Evolutionary conservation across 2,888 invertebrate genomes (phyloP).

Genomic region (Opisthograptis luteolata): DNA sequence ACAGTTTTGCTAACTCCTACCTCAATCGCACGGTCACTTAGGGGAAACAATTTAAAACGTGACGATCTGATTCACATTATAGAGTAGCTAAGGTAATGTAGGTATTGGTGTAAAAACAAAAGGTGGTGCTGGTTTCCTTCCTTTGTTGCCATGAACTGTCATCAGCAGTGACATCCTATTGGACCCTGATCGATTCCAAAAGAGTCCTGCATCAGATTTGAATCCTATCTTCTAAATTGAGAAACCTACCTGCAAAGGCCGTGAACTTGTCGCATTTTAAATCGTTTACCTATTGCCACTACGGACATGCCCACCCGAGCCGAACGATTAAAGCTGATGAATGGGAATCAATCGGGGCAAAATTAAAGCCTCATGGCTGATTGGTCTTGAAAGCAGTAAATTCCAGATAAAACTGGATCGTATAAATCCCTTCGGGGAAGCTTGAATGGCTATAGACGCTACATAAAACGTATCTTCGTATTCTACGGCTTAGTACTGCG

Average conservation of each 20-base stretch:
- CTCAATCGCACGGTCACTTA: constrained; percentile 41
- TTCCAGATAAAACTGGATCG: constrained; percentile 10
- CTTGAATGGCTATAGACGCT: constrained; percentile 1
- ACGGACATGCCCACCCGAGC: constrained; percentile 38
- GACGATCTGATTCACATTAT: not conserved
- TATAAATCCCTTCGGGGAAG: constrained; percentile 7
- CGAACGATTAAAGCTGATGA: constrained; percentile 15
- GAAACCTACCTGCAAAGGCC: not conserved
- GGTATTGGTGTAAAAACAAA: not conserved
- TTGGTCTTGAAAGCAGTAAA: constrained; percentile 26
- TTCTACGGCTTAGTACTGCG: too few relatives aligned
- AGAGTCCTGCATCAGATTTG: not conserved
- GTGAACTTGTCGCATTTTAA: constrained; percentile 4
- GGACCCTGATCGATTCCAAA: not conserved
- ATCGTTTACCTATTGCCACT: constrained; percentile 4
- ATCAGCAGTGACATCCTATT: not conserved
- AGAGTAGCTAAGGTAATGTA: too few relatives aligned
- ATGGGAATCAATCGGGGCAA: constrained; percentile 25
- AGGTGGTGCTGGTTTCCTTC: not conserved
- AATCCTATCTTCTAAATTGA: not conserved
- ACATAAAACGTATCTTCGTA: not conserved
- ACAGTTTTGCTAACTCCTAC: constrained; percentile 38
- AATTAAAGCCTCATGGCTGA: constrained; percentile 36
- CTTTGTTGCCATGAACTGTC: not conserved
- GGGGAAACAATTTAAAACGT: not conserved